A percentile compares a stretch with the other conserved stretches of the same genome.
Evolutionary conservation across 2,797 vertebrate species (phyloP).

Genomic region (Rhinoraja longicauda): DNA sequence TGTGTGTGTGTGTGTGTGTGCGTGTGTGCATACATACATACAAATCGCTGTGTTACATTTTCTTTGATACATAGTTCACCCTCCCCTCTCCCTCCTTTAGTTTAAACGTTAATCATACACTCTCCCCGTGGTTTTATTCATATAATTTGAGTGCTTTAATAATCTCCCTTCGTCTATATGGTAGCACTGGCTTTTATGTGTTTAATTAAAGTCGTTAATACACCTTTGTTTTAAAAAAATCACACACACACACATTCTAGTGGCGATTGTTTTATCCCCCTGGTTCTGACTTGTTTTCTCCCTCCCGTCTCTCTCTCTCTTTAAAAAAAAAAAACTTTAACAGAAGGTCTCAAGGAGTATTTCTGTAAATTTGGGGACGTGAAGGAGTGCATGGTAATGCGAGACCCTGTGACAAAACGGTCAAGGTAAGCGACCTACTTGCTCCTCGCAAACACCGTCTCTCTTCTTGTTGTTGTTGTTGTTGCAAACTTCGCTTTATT

Average conservation of each 20-base stretch:
- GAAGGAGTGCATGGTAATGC: constrained; percentile 99
- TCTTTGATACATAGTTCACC: not conserved
- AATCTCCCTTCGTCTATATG: no score
- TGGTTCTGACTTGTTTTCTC: not conserved
- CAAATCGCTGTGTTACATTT: constrained; percentile 16
- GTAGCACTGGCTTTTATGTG: not conserved
- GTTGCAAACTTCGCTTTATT: not conserved
- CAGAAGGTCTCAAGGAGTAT: constrained; percentile 97
- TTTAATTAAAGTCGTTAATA: not conserved
- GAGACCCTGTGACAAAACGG: constrained; percentile 97
- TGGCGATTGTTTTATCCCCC: no score
- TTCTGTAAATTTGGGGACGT: constrained; percentile 98
- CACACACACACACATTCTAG: not conserved
- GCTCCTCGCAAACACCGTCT: constrained; percentile 36
- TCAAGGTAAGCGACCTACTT: constrained; percentile 76
- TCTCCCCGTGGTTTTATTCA: not conserved
- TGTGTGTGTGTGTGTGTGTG: not conserved
- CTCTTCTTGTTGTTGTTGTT: no score
- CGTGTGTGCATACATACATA: not conserved
- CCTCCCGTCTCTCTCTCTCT: no score
- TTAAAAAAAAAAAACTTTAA: constrained; percentile 44
- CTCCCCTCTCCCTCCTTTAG: no score
- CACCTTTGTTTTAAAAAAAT: not conserved
- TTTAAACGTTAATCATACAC: not conserved
- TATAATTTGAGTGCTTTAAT: not conserved